Base-by-base conservation (phyloP, 2,888 invertebrate species). In the Lycia hirtaria region DNA sequence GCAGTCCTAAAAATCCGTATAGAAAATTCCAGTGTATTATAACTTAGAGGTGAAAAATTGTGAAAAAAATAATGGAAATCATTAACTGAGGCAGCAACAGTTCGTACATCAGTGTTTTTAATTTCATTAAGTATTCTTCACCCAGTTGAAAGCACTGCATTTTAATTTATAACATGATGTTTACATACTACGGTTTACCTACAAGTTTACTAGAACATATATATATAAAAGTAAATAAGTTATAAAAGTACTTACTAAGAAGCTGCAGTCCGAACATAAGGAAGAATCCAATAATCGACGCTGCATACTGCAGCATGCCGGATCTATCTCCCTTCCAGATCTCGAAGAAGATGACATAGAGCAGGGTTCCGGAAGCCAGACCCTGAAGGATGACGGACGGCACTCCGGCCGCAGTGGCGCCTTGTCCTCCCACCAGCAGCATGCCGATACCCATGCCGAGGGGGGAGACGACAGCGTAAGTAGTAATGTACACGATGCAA, bases 261-360 rank as follows among this genome's bases (percentile, higher is more conserved):
- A 94, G 70, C 71, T 95, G 93, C 28, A 95, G 78, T 64, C 94
- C 95, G 67, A 96, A 95, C 96, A 96, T 96, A 6, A 96, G 66
- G 22, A 90, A 75, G 80, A 96, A 96, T 53, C 96, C 96, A 19
- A 94, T 59, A 4, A 96, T 70, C 24, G 96, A 94, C 1, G 96
- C 93, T 0, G 93, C 51, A 78, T 93, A 96, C 64, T 96, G 95
- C 20, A 93, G 73, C 17, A 96, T 84, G 4, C 96, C 96, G 10
- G 87, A 78, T 60, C 92, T 80, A 55, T 92, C 89, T 41, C 85
- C 83, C 67, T 88, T 92, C 72, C 98, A 93, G 51, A 98, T 96
- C 88, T 99, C 98, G 84, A 98, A 98, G 92, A 98, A 98, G n/a
- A 98, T 98, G 12, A 99, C 97, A 88, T 98, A 99, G 3, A 99